These are phyloP conservation scores for Drosophila meridiana DNA, from an alignment of 2,888 invertebrate species.

Conservation along the genomic window DNA sequence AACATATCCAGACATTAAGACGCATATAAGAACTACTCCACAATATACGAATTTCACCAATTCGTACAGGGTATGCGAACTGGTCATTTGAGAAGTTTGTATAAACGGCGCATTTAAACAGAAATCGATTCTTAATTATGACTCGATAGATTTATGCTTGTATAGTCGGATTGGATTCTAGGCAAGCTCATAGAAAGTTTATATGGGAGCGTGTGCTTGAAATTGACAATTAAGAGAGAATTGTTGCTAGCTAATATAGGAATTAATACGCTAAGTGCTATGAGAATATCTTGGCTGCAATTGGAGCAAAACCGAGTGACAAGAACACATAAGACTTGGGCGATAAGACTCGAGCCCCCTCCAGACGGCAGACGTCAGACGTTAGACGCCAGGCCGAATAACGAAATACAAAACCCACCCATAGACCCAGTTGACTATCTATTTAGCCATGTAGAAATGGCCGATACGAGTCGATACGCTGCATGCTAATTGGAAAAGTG, in stretches of 20 bases:
- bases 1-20: too few relatives aligned
- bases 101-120: not conserved
- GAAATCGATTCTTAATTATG: slow-evolving; percentile 6
- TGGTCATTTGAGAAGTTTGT: slow-evolving; percentile 4
- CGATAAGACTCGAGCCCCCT: slow-evolving; percentile 32
- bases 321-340: slow-evolving; percentile 2
- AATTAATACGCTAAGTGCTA: slow-evolving; percentile 52
- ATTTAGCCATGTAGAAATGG: slow-evolving; percentile 30
- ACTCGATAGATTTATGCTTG: not conserved
- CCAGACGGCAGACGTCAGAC: not conserved
- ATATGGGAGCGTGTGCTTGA: not conserved
- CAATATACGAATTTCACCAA: not conserved
- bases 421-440: slow-evolving; percentile 38
- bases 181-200: slow-evolving; percentile 3
- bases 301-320: slow-evolving; percentile 69
- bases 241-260: slow-evolving; percentile 35
- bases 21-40: too few relatives aligned
- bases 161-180: slow-evolving; percentile 5
- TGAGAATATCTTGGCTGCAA: slow-evolving; percentile 58
- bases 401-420: slow-evolving; percentile 2
- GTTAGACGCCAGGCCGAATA: not conserved
- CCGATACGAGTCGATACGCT: slow-evolving; percentile 35
- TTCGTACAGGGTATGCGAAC: not conserved
- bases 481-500: slow-evolving; percentile 72
- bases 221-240: slow-evolving; percentile 8